Base-by-base conservation (phyloP, 2,888 invertebrate species). In the Lycocerus yunnanus region DNA sequence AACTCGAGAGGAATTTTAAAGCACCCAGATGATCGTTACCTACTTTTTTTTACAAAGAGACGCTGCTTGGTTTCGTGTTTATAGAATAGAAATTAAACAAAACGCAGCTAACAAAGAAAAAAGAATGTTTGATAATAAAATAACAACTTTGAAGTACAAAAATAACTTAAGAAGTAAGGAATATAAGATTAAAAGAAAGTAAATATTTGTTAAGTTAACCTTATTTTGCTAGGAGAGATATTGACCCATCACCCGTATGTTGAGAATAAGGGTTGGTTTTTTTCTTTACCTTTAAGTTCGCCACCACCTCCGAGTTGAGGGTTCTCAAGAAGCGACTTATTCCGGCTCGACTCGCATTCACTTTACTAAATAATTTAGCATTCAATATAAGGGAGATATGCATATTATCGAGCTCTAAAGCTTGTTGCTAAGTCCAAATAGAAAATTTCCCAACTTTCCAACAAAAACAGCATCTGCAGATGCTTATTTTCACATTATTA, bases 181-280 rank as follows among this genome's bases (percentile, higher is more conserved):
- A 65, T 68, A 71, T 27, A 58, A 72, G 66, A 66, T 75, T 75
- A 75, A 75, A 72, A 72, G 72, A 72, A 66, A 59, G 58, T 72
- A 75, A 75, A 75, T 75, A 75, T 75, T 75, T 75, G 68, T 69
- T n/a, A 61, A 75, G 67, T 71, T 72, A 74, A 74, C 74, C 74
- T 67, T 63, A 59, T 66, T 69, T 69, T 73, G 24, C 58, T 18
- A 58, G 43, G 63, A 63, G 68, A 66, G 59, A 69, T 75, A 69
- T 75, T 72, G 75, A 75, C 75, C 71, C 68, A 71, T 74, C 68
- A 65, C 71, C 75, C 75, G 69, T 66, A 75, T 72, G 69, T 61
- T 9, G 66, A 67, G 67, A 61, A 16, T 67, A 59, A 21, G 43
- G 67, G 67, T 15, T 70, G 72, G 60, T 14, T 63, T 66, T n/a